phyloP scores from a whole-genome alignment of 53 echinoderm and acorn worm species.

The Echinarachnius parma region DNA sequence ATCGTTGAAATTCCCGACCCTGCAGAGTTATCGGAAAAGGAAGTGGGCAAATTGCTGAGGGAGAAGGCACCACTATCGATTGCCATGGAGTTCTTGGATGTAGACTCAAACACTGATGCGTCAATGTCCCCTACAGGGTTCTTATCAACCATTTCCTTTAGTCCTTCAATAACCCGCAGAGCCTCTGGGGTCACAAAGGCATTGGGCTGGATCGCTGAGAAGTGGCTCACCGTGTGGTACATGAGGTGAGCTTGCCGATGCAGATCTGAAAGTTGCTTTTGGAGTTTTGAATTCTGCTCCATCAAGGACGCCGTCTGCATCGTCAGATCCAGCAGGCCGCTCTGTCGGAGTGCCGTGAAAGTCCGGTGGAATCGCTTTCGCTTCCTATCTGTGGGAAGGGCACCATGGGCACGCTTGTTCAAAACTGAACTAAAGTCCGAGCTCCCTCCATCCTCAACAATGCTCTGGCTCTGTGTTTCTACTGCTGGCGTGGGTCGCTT shows the following conservation, averaged over 20 bases:
- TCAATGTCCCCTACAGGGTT: slow-evolving; percentile 17
- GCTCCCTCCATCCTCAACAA: background rate
- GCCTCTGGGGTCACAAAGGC: slow-evolving; percentile 18
- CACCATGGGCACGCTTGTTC: background rate
- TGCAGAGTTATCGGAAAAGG: background rate
- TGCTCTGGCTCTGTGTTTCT: background rate
- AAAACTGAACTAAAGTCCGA: background rate
- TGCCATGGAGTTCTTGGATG: background rate
- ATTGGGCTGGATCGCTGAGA: slow-evolving; percentile 35
- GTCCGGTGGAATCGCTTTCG: slow-evolving; percentile 77
- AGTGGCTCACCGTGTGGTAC: slow-evolving; percentile 39
- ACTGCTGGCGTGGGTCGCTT: slow-evolving; percentile 1
- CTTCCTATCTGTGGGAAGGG: slow-evolving; percentile 56
- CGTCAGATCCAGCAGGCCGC: slow-evolving; percentile 83
- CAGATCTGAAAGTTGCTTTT: slow-evolving; percentile 60
- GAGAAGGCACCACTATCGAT: slow-evolving; percentile 26
- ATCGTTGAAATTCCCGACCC: background rate
- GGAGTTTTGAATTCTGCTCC: slow-evolving; percentile 66
- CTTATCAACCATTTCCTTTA: slow-evolving; percentile 31
- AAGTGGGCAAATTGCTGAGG: slow-evolving; percentile 3
- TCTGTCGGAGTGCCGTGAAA: slow-evolving; percentile 68
- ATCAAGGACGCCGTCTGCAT: slow-evolving; percentile 86
- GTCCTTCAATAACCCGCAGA: slow-evolving; percentile 23
- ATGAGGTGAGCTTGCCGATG: slow-evolving; percentile 37
- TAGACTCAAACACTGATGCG: slow-evolving; percentile 10